These are phyloP conservation scores for Stenotaenia linearis DNA, from an alignment of 2,888 invertebrate species.

Conservation along the genomic window DNA sequence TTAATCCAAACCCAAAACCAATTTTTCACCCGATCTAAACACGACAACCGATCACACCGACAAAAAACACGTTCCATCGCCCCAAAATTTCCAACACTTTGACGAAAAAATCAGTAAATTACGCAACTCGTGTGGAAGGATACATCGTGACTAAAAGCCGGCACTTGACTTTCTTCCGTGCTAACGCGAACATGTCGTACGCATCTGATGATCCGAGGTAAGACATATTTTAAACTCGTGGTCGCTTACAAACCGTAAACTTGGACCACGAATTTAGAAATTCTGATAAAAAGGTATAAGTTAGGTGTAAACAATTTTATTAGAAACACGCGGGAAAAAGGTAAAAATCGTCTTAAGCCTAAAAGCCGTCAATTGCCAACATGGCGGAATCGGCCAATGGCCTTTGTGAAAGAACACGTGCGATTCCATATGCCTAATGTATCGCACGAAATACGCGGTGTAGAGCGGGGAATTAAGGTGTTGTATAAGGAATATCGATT, in stretches of 20 bases:
- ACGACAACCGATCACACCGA: background rate
- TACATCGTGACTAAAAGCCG: constrained; percentile 21
- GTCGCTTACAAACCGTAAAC: constrained; percentile 38
- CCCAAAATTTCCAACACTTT: background rate
- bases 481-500: too few relatives aligned
- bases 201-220: constrained; percentile 75
- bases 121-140: constrained; percentile 26
- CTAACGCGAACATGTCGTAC: constrained; percentile 77
- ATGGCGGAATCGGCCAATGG: constrained; percentile 36
- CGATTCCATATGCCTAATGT: constrained; percentile 34
- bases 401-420: constrained; percentile 37
- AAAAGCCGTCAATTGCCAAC: constrained; percentile 30
- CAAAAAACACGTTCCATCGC: background rate
- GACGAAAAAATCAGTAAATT: background rate
- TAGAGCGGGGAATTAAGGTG: too few relatives aligned
- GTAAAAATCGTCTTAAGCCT: constrained; percentile 26
- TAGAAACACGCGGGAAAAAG: constrained; percentile 7
- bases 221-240: constrained; percentile 46
- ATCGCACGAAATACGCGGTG: background rate
- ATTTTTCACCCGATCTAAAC: background rate
- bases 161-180: constrained; percentile 61
- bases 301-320: background rate
- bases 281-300: constrained; percentile 37
- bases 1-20: background rate
- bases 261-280: constrained; percentile 44